Base-by-base conservation (phyloP, 1,140 invertebrate species). In the Hylaeus volcanicus region DNA sequence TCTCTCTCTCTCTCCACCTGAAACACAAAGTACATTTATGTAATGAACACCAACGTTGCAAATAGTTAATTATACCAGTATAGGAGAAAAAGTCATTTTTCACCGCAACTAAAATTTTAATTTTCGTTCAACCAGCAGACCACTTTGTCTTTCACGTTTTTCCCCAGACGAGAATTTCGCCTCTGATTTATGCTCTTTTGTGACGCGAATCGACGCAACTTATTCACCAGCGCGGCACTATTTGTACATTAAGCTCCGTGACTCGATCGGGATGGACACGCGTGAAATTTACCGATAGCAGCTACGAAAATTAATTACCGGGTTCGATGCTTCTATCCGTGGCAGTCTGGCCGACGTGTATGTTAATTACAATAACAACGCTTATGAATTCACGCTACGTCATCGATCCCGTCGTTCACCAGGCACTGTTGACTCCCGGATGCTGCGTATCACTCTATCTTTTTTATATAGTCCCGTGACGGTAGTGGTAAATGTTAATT, bases 351-450 rank as follows among this genome's bases (percentile, higher is more conserved):
- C 65, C 26, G 41, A 55, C 61, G 60, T 45, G 48, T 48, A 39
- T 72, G 77, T 74, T 79, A 79, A 79, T 79, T 79, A 79, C 60
- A 73, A 79, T 79, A 79, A 79, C 77, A 73, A 60, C 60, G 77
- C 41, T 73, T 79, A 79, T 73, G 69, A 79, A 73, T 79, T 53
- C 63, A 48, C 77, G 51, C 51, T 5, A 26, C 15, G 53, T 26
- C 41, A 79, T 79, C 77, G 53, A 79, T 79, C 77, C 65, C 55
- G 55, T 0, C 58, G 51, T 51, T 1, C 51, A 51, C 51, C 51
- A 9, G 51, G 9, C 8, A 9, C 51, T 14, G 12, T 15, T 56
- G 14, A 12, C 55, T 2, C 55, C 55, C 55, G 14, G 3, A 8
- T 15, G 55, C 55, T 56, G 26, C 26, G 26, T 56, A 56, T 15